Evolutionary conservation across 2,797 vertebrate genomes (phyloP), one percentile per base, ranked within the genome.

Genomic region (Intellagama lesueurii): DNA sequence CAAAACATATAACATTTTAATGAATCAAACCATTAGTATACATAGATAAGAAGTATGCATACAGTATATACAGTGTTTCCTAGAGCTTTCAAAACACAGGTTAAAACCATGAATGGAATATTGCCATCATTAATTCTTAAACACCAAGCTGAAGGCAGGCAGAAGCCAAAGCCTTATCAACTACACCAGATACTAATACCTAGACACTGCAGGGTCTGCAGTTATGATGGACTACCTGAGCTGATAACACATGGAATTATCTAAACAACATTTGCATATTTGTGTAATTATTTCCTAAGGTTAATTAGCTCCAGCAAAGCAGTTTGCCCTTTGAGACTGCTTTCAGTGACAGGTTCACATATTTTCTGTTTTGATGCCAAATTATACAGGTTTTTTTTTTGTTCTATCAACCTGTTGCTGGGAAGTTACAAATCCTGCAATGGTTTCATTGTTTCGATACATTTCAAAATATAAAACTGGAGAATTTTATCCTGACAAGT

Each of bases 251-350:
- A 97, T 93, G 97, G 97, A 98, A 98, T 98, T 98, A 98, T 98
- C 98, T 98, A 98, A 98, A 98, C 97, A 98, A 95, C 96, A 99
- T 99, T 99, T 99, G 98, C 98, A 99, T 99, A 99, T 97, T 98
- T 98, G 97, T 98, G 97, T 98, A 98, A 99, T 99, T 99, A 99
- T 99, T 99, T 99, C 97, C 98, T 96, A 98, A 98, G 98, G 98
- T 99, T 99, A 99, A 99, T 99, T 99, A 98, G 98, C 98, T 98
- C 97, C 97, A 97, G 97, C 97, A 98, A 98, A 98, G 98, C 97
- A 97, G 96, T 94, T 97, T 78, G 92, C 97, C 98, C 98, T 98
- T 97, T 93, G 98, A 99, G 98, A 99, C 97, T 96, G 97, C 97
- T 98, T 97, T 95, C 95, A 96, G 97, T 98, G 98, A 99, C 98